phyloP scores from a whole-genome alignment of 2,797 vertebrate species.

The Sebastes alutus region DNA sequence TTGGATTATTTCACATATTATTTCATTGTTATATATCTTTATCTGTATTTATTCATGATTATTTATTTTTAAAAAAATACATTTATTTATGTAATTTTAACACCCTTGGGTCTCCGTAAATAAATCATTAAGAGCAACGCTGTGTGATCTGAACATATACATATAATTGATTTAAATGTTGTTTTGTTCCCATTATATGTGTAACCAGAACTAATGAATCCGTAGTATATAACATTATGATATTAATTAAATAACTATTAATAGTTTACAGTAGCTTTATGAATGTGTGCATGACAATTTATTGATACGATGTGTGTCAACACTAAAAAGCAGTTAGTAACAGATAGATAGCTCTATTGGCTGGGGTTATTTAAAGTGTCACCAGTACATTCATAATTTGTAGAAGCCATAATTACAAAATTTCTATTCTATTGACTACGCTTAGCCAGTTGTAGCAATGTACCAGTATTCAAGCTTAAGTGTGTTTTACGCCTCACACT shows the following conservation, averaged over 20 bases:
- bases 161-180: background rate
- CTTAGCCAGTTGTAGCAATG: conserved; percentile 28
- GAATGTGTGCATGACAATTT: background rate
- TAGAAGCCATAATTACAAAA: conserved; percentile 48
- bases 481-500: background rate
- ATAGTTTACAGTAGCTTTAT: background rate
- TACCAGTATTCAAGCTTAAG: conserved; percentile 29
- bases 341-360: conserved; percentile 18
- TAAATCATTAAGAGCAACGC: background rate
- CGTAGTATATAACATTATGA: background rate
- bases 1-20: too few species aligned
- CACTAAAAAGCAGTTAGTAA: conserved; percentile 2
- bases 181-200: background rate
- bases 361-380: conserved; percentile 42
- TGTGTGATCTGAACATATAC: background rate
- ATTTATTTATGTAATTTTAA: too few species aligned
- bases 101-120: background rate
- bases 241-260: background rate
- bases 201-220: background rate
- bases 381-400: conserved; percentile 22
- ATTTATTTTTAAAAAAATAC: accelerated
- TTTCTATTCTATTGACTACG: conserved; percentile 34
- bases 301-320: background rate
- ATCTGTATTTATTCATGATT: too few species aligned
- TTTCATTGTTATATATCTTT: too few species aligned